Evolutionary conservation across 2,113 vertebrate genomes (phyloP).

Genomic region (Anseranas semipalmata): DNA sequence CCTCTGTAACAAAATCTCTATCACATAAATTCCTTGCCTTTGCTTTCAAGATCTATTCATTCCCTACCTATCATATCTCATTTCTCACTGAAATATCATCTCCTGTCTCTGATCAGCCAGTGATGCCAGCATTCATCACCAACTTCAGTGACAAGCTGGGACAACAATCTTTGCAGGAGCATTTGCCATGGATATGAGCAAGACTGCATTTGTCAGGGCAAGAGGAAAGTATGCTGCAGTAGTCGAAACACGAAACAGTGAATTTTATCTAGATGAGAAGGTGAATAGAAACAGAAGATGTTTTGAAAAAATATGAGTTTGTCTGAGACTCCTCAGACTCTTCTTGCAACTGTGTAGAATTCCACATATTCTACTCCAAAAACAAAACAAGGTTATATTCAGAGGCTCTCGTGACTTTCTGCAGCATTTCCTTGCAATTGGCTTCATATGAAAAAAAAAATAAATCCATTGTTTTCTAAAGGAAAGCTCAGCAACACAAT

Average conservation of each 20-base stretch:
- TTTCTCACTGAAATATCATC: slow-evolving; percentile 55
- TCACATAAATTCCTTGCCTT: background rate
- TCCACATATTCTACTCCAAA: background rate
- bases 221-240: background rate
- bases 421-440: background rate
- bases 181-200: slow-evolving; percentile 57
- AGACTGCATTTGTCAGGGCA: slow-evolving; percentile 57
- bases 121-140: slow-evolving; percentile 60
- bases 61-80: slow-evolving; percentile 40
- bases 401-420: background rate
- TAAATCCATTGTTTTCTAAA: background rate
- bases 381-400: background rate
- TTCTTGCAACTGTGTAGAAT: slow-evolving; percentile 7
- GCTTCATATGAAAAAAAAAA: background rate
- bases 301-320: slow-evolving; percentile 28
- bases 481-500: background rate
- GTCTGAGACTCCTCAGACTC: slow-evolving; percentile 26
- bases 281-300: slow-evolving; percentile 34
- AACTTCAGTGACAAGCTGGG: slow-evolving; percentile 55
- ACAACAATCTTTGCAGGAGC: slow-evolving; percentile 58
- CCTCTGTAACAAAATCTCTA: background rate
- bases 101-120: slow-evolving; percentile 42
- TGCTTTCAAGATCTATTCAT: slow-evolving; percentile 17
- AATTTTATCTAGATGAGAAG: slow-evolving; percentile 33
- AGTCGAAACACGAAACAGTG: slow-evolving; percentile 32